Base-by-base conservation (phyloP, 2,888 invertebrate species). In the Melitaea athalia region DNA sequence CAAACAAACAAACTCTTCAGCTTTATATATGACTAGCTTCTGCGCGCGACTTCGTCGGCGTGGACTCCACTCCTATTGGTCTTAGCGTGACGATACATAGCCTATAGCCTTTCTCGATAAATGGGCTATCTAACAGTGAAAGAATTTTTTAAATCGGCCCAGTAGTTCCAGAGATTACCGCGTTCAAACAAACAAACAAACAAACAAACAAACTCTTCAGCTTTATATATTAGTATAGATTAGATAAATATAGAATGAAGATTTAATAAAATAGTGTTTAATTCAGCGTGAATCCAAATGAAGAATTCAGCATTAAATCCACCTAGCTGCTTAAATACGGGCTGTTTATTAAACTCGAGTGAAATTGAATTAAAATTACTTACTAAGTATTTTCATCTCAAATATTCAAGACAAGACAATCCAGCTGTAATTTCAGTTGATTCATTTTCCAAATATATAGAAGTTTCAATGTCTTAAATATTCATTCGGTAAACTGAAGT, bases 251-350 rank as follows among this genome's bases (percentile, higher is more conserved):
- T 49, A n/a, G n/a, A n/a, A 14, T 10, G 17, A 24, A 52, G 12
- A 12, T 47, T 47, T 38, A 38, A 38, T 38, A 38, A 33, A 6
- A 33, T 38, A 38, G 38, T 38, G 0, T 38, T 3, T 38, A 38
- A 7, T 38, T 38, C 38, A 38, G 38, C 5, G 8, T 55, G 1
- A 33, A 55, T 31, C 33, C 7, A 33, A 31, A 31, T 33, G 14
- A 55, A 55, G 53, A 33, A 55, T 55, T 55, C 53, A 11, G 53
- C 3, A 31, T 55, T 33, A 33, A 55, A 55, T 55, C 53, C 33
- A 57, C 57, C 57, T 10, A 42, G 57, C 55, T 55, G 33, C 33
- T 57, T 57, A 57, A 42, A 57, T 57, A 57, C 38, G 15, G 42
- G 57, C 15, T 57, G 57, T 57, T 57, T 42, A 57, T 57, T 38